Percentiles rank a stretch among this genome's conserved stretches.
Evolutionary conservation across 2,888 invertebrate species (phyloP).

Genomic region (Perithous albicinctus): DNA sequence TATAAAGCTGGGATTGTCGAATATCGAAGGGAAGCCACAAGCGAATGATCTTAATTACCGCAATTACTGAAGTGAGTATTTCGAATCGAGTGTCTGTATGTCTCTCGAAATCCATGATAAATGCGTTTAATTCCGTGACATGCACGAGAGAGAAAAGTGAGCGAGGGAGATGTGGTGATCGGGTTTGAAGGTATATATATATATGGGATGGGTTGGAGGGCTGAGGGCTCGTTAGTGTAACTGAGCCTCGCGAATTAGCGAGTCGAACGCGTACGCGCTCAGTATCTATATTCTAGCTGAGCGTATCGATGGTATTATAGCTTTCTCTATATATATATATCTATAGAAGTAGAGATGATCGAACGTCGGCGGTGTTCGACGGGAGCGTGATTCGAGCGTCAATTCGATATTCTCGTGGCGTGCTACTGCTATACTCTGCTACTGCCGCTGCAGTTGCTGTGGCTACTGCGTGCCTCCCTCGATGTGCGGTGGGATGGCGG

Average conservation of each 20-base stretch:
- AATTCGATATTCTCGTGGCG: constrained; percentile 61
- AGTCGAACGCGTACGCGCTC: constrained; percentile 62
- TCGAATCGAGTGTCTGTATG: constrained; percentile 9
- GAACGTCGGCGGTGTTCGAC: constrained; percentile 59
- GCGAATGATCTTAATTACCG: constrained; percentile 56
- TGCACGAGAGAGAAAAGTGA: constrained; percentile 39
- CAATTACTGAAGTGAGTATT: constrained; percentile 52
- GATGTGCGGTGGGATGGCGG: constrained; percentile 41
- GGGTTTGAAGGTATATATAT: neutral
- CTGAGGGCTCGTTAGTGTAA: constrained; percentile 56
- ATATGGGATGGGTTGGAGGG: neutral
- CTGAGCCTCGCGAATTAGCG: constrained; percentile 62
- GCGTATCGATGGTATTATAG: constrained; percentile 21
- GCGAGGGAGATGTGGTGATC: neutral
- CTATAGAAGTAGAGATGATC: constrained; percentile 38
- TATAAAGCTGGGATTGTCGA: constrained; percentile 24
- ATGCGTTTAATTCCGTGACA: constrained; percentile 52
- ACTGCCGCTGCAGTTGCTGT: neutral
- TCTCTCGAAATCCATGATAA: constrained; percentile 50
- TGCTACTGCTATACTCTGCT: constrained; percentile 4
- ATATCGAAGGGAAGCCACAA: constrained; percentile 8
- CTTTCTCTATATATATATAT: constrained; percentile 8
- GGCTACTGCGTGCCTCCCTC: constrained; percentile 27
- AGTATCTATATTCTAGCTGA: constrained; percentile 27
- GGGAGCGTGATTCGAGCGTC: constrained; percentile 63